A percentile compares a stretch with the other conserved stretches of the same genome.
Evolutionary conservation across 2,797 vertebrate genomes (phyloP).

Genomic region (Macropus fuliginosus): DNA sequence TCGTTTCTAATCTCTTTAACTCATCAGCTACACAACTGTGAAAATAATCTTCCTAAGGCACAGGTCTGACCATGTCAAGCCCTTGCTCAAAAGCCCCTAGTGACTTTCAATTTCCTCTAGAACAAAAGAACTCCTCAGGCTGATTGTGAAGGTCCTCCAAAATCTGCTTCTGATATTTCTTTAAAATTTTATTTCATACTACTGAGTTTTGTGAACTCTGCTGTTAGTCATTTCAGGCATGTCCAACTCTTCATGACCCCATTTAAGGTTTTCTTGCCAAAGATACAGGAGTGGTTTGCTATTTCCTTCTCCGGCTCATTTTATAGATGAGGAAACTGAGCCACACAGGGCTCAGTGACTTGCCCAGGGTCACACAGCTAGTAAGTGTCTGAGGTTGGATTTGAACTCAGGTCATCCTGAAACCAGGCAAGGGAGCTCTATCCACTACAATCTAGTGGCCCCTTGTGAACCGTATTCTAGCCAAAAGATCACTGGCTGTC

Average conservation of each 20-base stretch:
- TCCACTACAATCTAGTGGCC: neutral
- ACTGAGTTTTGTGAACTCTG: neutral
- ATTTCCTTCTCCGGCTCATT: neutral
- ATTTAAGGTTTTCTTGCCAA: neutral
- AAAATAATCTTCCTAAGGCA: neutral
- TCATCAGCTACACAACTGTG: neutral
- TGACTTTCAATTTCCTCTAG: neutral
- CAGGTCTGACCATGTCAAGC: neutral
- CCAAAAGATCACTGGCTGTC: neutral
- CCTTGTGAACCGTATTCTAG: neutral
- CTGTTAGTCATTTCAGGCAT: neutral
- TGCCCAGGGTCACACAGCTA: neutral
- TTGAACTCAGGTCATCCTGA: neutral
- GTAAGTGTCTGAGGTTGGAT: neutral
- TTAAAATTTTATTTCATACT: neutral
- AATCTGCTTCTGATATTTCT: neutral
- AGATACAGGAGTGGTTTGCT: neutral
- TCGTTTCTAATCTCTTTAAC: neutral
- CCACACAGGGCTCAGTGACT: neutral
- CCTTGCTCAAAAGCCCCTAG: neutral
- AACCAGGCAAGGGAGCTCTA: neutral
- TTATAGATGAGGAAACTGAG: neutral
- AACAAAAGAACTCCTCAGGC: neutral
- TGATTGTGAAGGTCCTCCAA: neutral
- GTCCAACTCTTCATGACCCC: neutral